Conservation (phyloP, 2,113 vertebrate genomes). For the Oryzias curvinotus region DNA sequence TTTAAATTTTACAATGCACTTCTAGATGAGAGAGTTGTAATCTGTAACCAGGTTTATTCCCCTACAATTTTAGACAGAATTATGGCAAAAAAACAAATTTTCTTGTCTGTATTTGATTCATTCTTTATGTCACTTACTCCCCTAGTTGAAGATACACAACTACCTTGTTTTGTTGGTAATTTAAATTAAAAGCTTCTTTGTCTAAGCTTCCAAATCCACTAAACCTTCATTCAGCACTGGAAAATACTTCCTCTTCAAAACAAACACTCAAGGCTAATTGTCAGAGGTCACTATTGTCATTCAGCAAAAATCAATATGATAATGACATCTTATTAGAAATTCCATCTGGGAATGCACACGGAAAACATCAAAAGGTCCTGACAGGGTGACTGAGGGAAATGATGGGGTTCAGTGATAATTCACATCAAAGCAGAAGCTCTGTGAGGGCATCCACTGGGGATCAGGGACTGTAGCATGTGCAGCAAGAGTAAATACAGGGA, state of each 20-base stretch:
- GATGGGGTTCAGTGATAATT: slow-evolving; percentile 68
- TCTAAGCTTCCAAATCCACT: slow-evolving; percentile 35
- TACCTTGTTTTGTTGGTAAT: too few relatives aligned
- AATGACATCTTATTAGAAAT: slow-evolving; percentile 77
- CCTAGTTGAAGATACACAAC: too few relatives aligned
- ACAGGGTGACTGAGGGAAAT: slow-evolving; percentile 56
- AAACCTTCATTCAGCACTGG: slow-evolving; percentile 24
- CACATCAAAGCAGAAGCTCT: slow-evolving; percentile 70
- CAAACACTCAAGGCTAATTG: slow-evolving; percentile 55
- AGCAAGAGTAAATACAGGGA: slow-evolving; percentile 71
- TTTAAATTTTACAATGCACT: too few relatives aligned
- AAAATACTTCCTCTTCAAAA: slow-evolving; percentile 35
- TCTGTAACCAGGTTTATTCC: too few relatives aligned
- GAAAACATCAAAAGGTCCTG: slow-evolving; percentile 76
- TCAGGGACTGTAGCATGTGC: slow-evolving; percentile 47
- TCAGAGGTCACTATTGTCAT: slow-evolving; percentile 71
- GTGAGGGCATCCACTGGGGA: slow-evolving; percentile 52
- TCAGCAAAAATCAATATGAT: slow-evolving; percentile 76
- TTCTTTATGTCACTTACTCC: too few relatives aligned
- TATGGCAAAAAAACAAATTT: neutral
- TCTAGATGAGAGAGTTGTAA: too few relatives aligned
- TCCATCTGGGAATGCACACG: slow-evolving; percentile 70
- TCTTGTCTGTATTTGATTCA: neutral
- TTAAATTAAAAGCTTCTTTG: too few relatives aligned
- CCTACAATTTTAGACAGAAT: too few relatives aligned